Base-by-base conservation (phyloP, 1,140 invertebrate genomes). In the Diploscapter pachys region DNA sequence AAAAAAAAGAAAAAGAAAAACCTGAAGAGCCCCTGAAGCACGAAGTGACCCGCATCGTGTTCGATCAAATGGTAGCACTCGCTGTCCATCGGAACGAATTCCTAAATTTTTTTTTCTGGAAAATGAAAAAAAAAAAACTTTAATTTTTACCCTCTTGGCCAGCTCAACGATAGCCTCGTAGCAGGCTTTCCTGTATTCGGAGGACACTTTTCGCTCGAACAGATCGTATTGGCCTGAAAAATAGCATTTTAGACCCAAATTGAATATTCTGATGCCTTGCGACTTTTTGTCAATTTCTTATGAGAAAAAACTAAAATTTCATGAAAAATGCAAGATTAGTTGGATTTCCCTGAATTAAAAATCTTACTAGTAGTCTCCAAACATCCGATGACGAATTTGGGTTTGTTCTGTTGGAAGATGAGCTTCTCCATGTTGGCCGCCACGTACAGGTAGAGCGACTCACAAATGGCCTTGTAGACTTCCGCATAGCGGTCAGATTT, bases 371-470 rank as follows among this genome's bases (percentile, higher is more conserved):
- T 57, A 2, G 71, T 66, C n/a, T 79, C 71, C 5, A 79, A 63
- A 53, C 62, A 70, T 53, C 54, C 61, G 6, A 49, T 50, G 4
- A 79, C 63, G 51, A 79, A 71, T 11, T 71, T 66, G 9, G 67
- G n/a, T 8, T 65, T 79, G 4, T 71, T 68, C 3, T 62, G 13
- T 57, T 79, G 72, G 61, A 78, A 79, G 48, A 79, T 53, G 51
- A 79, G 71, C 52, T 79, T 68, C 9, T 76, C 67, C 57, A 79
- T 78, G 64, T 79, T 79, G n/a, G 78, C 77, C 49, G 77, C 72
- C 48, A 79, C 54, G 11, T 70, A 79, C 9, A 61, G 49, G 52
- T 72, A 72, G 11, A 79, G 73, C 13, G 48, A 49, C 48, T 75
- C 69, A 4, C 56, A 61, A 6, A 79, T 66, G n/a, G 57, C 71